A percentile compares a stretch with the other conserved stretches of the same genome.
Evolutionary conservation across 1,140 invertebrate genomes (phyloP).

Genomic region (Cecropterus lyciades): DNA sequence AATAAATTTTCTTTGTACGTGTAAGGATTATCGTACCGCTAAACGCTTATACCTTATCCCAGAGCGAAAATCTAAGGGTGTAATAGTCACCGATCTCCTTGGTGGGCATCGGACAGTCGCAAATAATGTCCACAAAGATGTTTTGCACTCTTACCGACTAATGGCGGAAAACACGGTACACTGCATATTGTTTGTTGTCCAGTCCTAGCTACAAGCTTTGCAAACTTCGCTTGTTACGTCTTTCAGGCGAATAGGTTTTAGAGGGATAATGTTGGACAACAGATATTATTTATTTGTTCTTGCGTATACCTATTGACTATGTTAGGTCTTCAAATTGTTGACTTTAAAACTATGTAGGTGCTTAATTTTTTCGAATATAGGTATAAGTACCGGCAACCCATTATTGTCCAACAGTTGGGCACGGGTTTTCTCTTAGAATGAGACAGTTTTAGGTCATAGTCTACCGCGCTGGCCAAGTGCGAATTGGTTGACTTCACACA

Average conservation of each 20-base stretch:
- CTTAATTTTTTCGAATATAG: no score
- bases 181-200: slow-evolving; percentile 49
- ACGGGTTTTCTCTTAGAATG: no score
- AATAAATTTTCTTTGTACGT: neutral
- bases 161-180: slow-evolving; percentile 45
- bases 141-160: slow-evolving; percentile 6
- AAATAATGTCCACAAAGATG: slow-evolving; percentile 42
- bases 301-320: no score
- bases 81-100: slow-evolving; percentile 44
- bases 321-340: no score
- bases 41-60: slow-evolving; percentile 32
- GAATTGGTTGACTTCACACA: no score
- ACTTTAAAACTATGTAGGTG: no score
- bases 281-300: neutral
- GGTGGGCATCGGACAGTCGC: slow-evolving; percentile 40
- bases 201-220: slow-evolving; percentile 19
- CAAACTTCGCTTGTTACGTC: slow-evolving; percentile 17
- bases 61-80: slow-evolving; percentile 29
- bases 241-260: neutral
- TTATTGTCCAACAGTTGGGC: no score
- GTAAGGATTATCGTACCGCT: neutral
- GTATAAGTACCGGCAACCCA: no score
- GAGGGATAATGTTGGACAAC: slow-evolving; percentile 8
- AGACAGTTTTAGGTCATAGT: no score
- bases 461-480: no score